A percentile compares a stretch with the other conserved stretches of the same genome.
Evolutionary conservation across 2,113 vertebrate genomes (phyloP).

Genomic region (Hemiscyllium ocellatum): DNA sequence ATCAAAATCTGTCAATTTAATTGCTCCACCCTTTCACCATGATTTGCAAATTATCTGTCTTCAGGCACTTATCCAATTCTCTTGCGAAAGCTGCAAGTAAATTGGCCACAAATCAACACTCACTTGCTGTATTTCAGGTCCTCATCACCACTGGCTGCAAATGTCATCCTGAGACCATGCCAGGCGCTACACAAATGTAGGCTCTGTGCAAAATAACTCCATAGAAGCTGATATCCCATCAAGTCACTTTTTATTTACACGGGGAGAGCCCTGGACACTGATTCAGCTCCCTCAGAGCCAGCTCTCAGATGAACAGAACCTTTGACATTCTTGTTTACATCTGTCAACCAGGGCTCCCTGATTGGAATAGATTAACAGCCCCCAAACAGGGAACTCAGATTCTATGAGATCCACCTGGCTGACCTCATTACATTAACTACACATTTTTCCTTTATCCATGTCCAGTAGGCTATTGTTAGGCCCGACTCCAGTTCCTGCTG

Average conservation of each 20-base stretch:
- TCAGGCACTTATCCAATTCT: background rate
- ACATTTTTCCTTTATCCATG: background rate
- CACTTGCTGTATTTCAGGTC: too few relatives aligned
- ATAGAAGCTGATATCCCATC: too few relatives aligned
- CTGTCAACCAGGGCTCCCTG: too few relatives aligned
- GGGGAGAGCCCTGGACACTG: too few relatives aligned
- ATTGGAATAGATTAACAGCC: too few relatives aligned
- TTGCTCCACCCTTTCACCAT: background rate
- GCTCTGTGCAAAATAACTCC: background rate
- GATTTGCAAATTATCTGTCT: background rate
- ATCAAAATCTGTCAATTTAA: background rate
- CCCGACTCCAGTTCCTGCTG: conserved; percentile 74
- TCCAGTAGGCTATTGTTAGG: conserved; percentile 39
- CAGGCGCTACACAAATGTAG: background rate
- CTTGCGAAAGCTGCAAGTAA: background rate
- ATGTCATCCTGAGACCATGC: background rate
- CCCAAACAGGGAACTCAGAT: too few relatives aligned
- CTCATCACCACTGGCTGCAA: background rate
- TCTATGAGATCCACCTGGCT: too few relatives aligned
- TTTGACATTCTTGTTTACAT: too few relatives aligned
- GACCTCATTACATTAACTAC: too few relatives aligned
- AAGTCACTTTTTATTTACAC: too few relatives aligned
- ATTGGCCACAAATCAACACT: background rate
- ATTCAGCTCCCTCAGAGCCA: too few relatives aligned
- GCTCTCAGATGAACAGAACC: too few relatives aligned